Evolutionary conservation across 1,140 invertebrate genomes (phyloP).

Genomic region (Mylabris phalerata): DNA sequence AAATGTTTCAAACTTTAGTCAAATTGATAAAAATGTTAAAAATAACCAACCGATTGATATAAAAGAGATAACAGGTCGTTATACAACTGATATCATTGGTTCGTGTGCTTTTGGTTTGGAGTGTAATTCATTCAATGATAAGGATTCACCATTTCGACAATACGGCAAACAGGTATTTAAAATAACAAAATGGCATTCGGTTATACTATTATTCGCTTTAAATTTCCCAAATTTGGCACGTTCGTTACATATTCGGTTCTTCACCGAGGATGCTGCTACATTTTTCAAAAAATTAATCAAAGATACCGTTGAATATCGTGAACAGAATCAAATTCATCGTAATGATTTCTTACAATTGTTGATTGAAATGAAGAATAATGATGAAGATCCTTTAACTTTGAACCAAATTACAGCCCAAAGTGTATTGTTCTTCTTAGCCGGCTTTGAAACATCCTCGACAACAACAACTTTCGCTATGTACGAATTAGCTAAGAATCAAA

Average conservation of each 20-base stretch:
- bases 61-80: conserved; percentile 31
- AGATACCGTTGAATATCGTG: too few species aligned
- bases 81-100: conserved; percentile 14
- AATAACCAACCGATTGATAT: conserved; percentile 26
- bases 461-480: conserved; percentile 44
- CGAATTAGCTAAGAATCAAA: conserved; percentile 42
- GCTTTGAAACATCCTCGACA: conserved; percentile 45
- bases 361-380: conserved; percentile 10
- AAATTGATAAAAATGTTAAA: neutral
- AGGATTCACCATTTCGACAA: conserved; percentile 29
- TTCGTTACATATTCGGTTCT: conserved; percentile 1
- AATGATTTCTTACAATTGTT: conserved; percentile 20
- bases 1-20: neutral
- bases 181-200: conserved; percentile 1
- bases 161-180: conserved; percentile 31
- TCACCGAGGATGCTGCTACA: too few species aligned
- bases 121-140: conserved; percentile 29
- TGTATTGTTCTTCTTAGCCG: conserved; percentile 38
- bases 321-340: neutral
- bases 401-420: conserved; percentile 4
- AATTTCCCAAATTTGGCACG: conserved; percentile 23
- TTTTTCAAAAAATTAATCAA: too few species aligned
- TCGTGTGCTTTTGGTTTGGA: conserved; percentile 10
- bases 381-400: neutral
- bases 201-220: conserved; percentile 17